Evolutionary conservation across 2,888 invertebrate genomes (phyloP), one percentile per base, ranked within the genome.

Genomic region (Malthinus flaveolus): DNA sequence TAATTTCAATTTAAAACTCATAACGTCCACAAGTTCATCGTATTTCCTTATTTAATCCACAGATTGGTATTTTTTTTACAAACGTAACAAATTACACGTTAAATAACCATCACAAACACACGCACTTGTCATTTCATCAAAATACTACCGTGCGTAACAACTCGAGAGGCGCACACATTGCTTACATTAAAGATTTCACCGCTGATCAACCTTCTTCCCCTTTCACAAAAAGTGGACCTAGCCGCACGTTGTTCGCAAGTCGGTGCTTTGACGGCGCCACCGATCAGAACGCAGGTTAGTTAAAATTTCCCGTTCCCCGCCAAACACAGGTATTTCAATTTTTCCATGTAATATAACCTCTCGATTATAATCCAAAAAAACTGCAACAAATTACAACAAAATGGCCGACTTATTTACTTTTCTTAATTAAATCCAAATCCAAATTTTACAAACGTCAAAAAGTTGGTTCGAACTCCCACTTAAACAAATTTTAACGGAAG

Each of bases 111-210:
- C 53, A 61, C 54, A 59, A 61, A 61, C 57, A 59, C 70, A 67
- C 70, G 67, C 68, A 70, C 70, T 70, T 70, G 69, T 70, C 69
- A 70, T 69, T 69, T 68, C 61, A 61, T 68, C 67, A 66, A 68
- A 69, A 68, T 67, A 70, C 62, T 65, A 60, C 56, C 55, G 62
- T 62, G 62, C 62, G 62, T 62, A 62, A 60, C 59, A 59, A 50
- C 59, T 50, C 32, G 56, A 59, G 54, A 62, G 63, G 68, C 69
- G 67, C 69, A 67, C 75, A 73, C 74, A 73, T 74, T 75, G 70
- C 71, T 71, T 68, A 66, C 71, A 75, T 73, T 76, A 76, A 76
- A 77, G 77, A 77, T 78, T 77, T 77, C 77, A 77, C 77, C 74
- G 54, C 54, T 53, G 74, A 70, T 71, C 75, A 74, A 73, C 73